phyloP scores from a whole-genome alignment of 2,797 vertebrate species.

The Falco concolor region DNA sequence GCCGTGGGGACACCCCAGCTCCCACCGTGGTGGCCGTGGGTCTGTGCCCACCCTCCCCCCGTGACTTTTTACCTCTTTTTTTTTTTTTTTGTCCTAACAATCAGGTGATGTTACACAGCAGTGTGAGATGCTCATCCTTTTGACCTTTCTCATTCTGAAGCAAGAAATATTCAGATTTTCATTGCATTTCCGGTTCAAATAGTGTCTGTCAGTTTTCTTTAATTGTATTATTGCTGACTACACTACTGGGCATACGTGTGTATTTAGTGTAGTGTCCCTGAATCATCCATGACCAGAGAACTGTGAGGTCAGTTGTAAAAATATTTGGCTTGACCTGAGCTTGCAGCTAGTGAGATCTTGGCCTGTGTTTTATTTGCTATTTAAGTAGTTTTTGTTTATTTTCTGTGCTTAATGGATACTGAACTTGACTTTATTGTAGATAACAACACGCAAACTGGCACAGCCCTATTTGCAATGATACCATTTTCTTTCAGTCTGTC shows the following conservation, averaged over 20 bases:
- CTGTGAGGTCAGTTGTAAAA: background rate
- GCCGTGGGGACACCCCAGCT: fast-evolving
- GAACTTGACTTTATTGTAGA: background rate
- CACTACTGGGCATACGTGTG: background rate
- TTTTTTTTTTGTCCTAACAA: background rate
- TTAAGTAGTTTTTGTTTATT: background rate
- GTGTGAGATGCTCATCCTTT: background rate
- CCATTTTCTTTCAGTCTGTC: background rate
- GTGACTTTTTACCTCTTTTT: too few species aligned
- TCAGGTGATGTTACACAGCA: background rate
- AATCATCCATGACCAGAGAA: background rate
- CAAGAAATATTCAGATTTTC: background rate
- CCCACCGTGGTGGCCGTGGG: too few species aligned
- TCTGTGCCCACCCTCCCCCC: too few species aligned
- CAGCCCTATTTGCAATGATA: background rate
- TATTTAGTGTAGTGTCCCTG: background rate
- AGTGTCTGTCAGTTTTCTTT: background rate
- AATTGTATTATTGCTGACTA: background rate
- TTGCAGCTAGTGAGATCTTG: background rate
- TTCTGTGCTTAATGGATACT: background rate
- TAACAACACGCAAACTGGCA: background rate
- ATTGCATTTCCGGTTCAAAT: background rate
- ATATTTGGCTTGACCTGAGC: background rate
- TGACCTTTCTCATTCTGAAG: background rate
- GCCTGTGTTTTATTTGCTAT: background rate